Conservation (phyloP, 2,888 invertebrate genomes). For the Terebella lapidaria region DNA sequence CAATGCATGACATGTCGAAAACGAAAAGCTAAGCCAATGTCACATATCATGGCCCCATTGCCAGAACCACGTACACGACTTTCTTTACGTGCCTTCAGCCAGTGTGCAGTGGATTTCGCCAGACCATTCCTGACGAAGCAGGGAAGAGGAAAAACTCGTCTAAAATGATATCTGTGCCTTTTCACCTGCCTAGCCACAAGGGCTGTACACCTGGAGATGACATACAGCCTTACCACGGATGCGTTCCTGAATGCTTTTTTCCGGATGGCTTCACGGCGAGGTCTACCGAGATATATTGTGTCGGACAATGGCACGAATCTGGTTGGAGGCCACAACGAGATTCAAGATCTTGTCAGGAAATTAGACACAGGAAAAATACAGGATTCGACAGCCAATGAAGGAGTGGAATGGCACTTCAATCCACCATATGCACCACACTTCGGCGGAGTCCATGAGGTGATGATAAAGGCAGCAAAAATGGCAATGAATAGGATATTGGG, state of each 20-base stretch:
- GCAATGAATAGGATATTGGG: neutral
- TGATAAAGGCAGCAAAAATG: neutral
- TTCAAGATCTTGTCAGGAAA: neutral
- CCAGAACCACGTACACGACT: neutral
- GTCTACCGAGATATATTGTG: neutral
- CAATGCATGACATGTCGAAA: slow-evolving; percentile 7
- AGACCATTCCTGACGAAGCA: slow-evolving; percentile 24
- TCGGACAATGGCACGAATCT: no score
- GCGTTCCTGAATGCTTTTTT: slow-evolving; percentile 3
- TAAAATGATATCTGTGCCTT: neutral
- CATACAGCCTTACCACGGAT: neutral
- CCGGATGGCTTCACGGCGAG: neutral
- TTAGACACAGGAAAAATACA: neutral
- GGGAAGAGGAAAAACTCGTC: neutral
- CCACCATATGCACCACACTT: no score
- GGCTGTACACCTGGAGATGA: neutral
- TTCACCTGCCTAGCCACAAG: neutral
- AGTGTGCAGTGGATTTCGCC: slow-evolving; percentile 26
- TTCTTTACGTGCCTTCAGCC: slow-evolving; percentile 16
- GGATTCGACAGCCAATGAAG: neutral
- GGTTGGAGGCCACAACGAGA: slow-evolving; percentile 1
- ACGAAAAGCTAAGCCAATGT: slow-evolving; percentile 9
- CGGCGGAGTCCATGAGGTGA: slow-evolving; percentile 1
- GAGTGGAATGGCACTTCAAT: neutral
- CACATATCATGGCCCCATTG: no score